These are phyloP conservation scores for Dromococcyx pavoninus DNA, from an alignment of 2,797 vertebrate genomes.

Conservation along the genomic window DNA sequence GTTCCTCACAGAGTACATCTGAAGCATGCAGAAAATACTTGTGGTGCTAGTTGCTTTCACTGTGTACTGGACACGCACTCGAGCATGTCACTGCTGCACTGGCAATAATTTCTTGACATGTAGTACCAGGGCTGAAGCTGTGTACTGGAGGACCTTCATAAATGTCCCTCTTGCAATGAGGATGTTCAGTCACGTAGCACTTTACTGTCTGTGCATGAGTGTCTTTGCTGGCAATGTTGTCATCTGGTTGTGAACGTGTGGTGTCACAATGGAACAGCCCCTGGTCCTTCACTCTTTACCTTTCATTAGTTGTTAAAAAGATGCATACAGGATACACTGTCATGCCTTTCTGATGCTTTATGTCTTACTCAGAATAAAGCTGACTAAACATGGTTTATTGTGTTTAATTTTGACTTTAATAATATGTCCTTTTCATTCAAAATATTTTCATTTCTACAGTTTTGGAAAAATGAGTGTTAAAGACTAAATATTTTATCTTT, in stretches of 20 bases:
- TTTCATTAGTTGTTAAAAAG: neutral
- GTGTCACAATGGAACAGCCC: neutral
- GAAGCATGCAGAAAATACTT: neutral
- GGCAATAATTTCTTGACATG: neutral
- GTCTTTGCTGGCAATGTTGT: neutral
- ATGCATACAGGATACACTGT: accelerated
- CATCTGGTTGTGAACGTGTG: neutral
- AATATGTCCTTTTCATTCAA: neutral
- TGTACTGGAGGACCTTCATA: neutral
- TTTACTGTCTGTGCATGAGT: neutral
- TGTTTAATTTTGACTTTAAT: neutral
- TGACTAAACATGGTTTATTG: neutral
- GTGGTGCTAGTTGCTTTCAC: accelerated
- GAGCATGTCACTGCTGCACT: neutral
- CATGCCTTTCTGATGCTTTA: neutral
- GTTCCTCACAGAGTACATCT: neutral
- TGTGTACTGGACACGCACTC: neutral
- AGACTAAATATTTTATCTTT: neutral
- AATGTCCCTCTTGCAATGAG: neutral
- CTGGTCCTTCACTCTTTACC: neutral
- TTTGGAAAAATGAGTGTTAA: neutral
- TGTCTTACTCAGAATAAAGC: neutral
- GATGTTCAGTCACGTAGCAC: neutral
- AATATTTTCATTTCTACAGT: neutral
- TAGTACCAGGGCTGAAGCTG: no score